These are phyloP conservation scores for Mimumesa dahlbomi DNA, from an alignment of 2,888 invertebrate genomes.

Conservation along the genomic window DNA sequence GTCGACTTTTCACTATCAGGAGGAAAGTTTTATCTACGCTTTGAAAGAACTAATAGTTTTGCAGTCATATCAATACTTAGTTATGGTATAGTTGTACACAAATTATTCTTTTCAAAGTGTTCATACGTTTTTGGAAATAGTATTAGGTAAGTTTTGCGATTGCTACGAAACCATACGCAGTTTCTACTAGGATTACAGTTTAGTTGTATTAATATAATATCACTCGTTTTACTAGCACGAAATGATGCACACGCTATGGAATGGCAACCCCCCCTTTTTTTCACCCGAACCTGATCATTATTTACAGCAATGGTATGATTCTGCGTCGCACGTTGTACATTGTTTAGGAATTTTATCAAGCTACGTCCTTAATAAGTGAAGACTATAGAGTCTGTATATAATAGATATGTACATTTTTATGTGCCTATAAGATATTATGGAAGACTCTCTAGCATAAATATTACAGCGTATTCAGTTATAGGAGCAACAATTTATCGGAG, in stretches of 20 bases:
- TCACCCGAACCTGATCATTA: neutral
- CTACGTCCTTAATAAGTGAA: constrained; percentile 17
- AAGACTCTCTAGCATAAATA: constrained; percentile 25
- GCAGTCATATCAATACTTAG: neutral
- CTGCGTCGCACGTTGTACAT: constrained; percentile 1
- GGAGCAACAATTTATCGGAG: constrained; percentile 9
- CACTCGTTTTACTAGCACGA: neutral
- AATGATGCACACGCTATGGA: constrained; percentile 3
- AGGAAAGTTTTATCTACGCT: no score
- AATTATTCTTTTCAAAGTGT: neutral
- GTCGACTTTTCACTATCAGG: no score
- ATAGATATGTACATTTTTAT: constrained; percentile 6
- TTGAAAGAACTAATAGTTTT: no score
- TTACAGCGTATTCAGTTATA: constrained; percentile 14
- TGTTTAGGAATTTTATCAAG: neutral
- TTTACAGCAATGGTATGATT: neutral
- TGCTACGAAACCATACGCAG: constrained; percentile 1
- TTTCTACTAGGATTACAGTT: neutral
- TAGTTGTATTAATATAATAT: neutral
- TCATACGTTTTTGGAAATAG: neutral
- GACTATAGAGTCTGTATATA: constrained; percentile 14
- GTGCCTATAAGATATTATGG: constrained; percentile 27
- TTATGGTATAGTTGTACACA: neutral
- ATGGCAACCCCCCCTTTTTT: neutral
- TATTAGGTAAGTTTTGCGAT: neutral